Base-by-base conservation (phyloP, 2,888 invertebrate species). In the Amitus sp. region DNA sequence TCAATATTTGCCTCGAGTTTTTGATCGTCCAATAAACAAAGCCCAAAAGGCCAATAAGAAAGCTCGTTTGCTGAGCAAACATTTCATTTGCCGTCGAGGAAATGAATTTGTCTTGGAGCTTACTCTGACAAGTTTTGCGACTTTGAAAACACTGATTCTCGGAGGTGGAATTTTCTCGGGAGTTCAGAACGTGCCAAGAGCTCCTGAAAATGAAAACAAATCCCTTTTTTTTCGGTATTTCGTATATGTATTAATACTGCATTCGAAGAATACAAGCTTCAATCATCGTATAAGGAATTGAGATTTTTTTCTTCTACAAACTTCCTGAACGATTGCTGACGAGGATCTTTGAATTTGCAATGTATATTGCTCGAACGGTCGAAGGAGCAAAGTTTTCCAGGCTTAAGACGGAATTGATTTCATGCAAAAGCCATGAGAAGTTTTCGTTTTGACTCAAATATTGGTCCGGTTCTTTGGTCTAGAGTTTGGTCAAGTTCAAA, bases 261-360 rank as follows among this genome's bases (percentile, higher is more conserved):
- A 43, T 43, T 27, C 13, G 27, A 23, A 7, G 43, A n/a, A n/a
- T 7, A n/a, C 43, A 43, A 23, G 23, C 43, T 13, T 23, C 23
- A 23, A 20, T 43, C 12, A 43, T 43, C 43, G 27, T 20, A 43
- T 43, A 43, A 43, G 43, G 13, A 20, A 43, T 43, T 43, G 18
- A n/a, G n/a, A n/a, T n/a, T n/a, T n/a, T n/a, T n/a, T n/a, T n/a
- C n/a, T n/a, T n/a, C n/a, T n/a, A n/a, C n/a, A n/a, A n/a, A n/a
- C n/a, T n/a, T n/a, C n/a, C n/a, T n/a, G n/a, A n/a, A n/a, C n/a
- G n/a, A n/a, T n/a, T n/a, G n/a, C n/a, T n/a, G n/a, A n/a, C n/a
- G n/a, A n/a, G n/a, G n/a, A n/a, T n/a, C n/a, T n/a, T n/a, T n/a
- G n/a, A n/a, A n/a, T n/a, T n/a, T n/a, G n/a, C n/a, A n/a, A n/a